phyloP scores from a whole-genome alignment of 1,140 invertebrate species.

The Zaprionus gabonicus region DNA sequence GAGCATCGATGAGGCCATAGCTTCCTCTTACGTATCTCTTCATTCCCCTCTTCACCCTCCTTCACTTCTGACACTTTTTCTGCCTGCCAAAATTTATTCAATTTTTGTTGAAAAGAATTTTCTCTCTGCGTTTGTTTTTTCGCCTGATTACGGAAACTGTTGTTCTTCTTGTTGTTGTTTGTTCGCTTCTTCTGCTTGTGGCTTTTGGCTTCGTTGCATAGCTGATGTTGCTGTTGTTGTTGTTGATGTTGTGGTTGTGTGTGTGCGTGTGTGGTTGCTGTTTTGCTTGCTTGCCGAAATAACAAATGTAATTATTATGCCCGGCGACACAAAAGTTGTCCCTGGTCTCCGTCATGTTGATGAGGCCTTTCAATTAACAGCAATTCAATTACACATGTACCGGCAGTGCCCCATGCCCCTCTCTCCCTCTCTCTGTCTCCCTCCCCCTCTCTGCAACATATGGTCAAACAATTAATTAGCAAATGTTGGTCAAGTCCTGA shows the following conservation, averaged over 20 bases:
- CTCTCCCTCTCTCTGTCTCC: background rate
- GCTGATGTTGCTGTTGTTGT: background rate
- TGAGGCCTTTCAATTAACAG: constrained; percentile 64
- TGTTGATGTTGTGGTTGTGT: constrained; percentile 11
- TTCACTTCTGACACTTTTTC: background rate
- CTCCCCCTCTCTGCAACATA: constrained; percentile 46
- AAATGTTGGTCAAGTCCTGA: constrained; percentile 34
- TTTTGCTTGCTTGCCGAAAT: constrained; percentile 57
- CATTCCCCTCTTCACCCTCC: background rate
- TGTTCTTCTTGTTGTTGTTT: background rate
- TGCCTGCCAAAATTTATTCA: background rate
- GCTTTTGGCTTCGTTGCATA: background rate
- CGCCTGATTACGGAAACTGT: constrained; percentile 3
- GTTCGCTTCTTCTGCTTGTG: background rate
- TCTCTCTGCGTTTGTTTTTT: constrained; percentile 1
- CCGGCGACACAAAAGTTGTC: constrained; percentile 56
- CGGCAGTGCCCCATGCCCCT: background rate
- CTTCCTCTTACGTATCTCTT: background rate
- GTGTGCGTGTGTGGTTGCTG: constrained; percentile 55
- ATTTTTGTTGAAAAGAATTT: constrained; percentile 4
- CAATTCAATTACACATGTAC: constrained; percentile 63
- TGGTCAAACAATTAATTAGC: constrained; percentile 72
- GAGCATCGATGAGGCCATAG: background rate
- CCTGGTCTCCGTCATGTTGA: constrained; percentile 17
- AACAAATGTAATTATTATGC: constrained; percentile 71